Percentiles rank a stretch among this genome's conserved stretches.
Evolutionary conservation across 2,797 vertebrate species (phyloP).

Genomic region (Gambelia wislizenii): DNA sequence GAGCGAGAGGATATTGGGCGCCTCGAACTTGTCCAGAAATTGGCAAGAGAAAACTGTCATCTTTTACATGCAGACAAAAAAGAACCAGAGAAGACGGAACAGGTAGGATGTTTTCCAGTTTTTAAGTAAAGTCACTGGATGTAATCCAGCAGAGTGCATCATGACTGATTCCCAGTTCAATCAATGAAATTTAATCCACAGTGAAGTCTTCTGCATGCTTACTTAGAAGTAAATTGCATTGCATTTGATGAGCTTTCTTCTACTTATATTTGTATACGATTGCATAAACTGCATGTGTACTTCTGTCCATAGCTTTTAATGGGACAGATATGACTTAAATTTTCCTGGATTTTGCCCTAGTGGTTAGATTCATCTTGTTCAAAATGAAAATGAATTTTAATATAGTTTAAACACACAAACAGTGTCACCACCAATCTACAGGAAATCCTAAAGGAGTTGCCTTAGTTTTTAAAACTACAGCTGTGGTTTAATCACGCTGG

Average conservation of each 20-base stretch:
- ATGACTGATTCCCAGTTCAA: neutral
- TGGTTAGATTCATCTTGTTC: neutral
- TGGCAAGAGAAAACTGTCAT: slow-evolving; percentile 92
- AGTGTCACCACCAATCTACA: neutral
- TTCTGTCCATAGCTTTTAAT: neutral
- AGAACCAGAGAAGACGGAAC: slow-evolving; percentile 81
- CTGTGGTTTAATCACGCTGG: slow-evolving; percentile 40
- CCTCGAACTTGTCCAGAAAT: slow-evolving; percentile 92
- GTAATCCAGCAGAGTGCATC: neutral
- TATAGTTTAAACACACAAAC: neutral
- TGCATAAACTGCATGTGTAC: neutral
- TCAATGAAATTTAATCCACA: neutral
- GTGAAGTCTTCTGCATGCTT: neutral
- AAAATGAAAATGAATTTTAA: neutral
- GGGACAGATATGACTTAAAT: neutral
- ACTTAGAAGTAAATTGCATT: neutral
- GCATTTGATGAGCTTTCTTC: neutral
- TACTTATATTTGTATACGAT: neutral
- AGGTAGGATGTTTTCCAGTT: slow-evolving; percentile 77
- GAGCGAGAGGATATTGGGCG: slow-evolving; percentile 90
- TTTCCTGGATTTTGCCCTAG: neutral
- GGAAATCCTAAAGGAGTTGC: neutral
- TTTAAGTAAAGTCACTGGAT: slow-evolving; percentile 31
- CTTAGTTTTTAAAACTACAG: slow-evolving; percentile 52
- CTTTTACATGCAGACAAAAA: slow-evolving; percentile 87